Conservation (phyloP, 2,888 invertebrate species). For the Campoletis raptor region DNA sequence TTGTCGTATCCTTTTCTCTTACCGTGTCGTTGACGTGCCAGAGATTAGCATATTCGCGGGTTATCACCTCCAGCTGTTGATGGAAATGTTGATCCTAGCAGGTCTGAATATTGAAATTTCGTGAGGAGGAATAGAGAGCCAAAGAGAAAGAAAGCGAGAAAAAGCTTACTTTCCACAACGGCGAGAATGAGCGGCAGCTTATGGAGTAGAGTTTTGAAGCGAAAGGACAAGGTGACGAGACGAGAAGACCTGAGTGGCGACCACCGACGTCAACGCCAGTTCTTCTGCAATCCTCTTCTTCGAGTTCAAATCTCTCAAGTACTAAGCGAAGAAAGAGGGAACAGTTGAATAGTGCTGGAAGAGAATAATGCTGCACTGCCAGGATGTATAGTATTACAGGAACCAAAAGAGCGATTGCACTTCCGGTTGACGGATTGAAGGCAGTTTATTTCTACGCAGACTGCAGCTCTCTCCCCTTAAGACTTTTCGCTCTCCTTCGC, state of each 20-base stretch:
- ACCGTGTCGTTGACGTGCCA: conserved; percentile 19
- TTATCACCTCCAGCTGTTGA: conserved; percentile 38
- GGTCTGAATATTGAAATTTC: conserved; percentile 53
- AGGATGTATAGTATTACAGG: conserved; percentile 41
- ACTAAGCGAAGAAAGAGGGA: conserved; percentile 36
- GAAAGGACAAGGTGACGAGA: conserved; percentile 42
- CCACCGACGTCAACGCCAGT: conserved; percentile 62
- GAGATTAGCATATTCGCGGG: conserved; percentile 42
- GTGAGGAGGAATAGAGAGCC: neutral
- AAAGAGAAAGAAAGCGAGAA: neutral
- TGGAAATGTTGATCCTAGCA: conserved; percentile 33
- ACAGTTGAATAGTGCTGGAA: conserved; percentile 24
- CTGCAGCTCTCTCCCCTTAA: conserved; percentile 65
- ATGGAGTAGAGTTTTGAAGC: conserved; percentile 32
- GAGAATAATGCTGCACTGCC: conserved; percentile 35
- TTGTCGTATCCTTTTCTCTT: neutral
- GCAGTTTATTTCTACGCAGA: conserved; percentile 75
- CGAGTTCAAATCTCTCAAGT: conserved; percentile 51
- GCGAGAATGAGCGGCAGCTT: conserved; percentile 33
- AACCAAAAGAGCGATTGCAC: conserved; percentile 63
- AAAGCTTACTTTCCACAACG: conserved; percentile 51
- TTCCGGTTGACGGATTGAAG: conserved; percentile 68
- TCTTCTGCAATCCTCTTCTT: conserved; percentile 55
- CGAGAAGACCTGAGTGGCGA: conserved; percentile 51
- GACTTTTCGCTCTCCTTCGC: conserved; percentile 20